These are phyloP conservation scores for Probaryconus sp. DNA, from an alignment of 1,140 invertebrate genomes.

Conservation along the genomic window DNA sequence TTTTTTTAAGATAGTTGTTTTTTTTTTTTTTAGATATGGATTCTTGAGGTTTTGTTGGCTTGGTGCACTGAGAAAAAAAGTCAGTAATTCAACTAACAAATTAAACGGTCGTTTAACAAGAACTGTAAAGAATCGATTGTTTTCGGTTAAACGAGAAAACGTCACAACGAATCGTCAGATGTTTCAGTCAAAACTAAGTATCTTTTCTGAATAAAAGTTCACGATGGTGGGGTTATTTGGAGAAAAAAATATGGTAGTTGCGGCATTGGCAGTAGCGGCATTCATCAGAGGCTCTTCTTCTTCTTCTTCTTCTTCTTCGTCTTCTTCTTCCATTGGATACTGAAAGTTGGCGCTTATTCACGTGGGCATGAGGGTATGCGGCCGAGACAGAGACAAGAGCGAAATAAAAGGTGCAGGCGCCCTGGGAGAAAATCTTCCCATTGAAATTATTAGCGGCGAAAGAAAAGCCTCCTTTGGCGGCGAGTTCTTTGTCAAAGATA, in stretches of 20 bases:
- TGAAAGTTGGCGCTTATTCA: slow-evolving; percentile 33
- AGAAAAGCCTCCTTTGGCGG: slow-evolving; percentile 72
- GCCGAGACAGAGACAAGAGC: slow-evolving; percentile 43
- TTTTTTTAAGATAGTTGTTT: too few species aligned
- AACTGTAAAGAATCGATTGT: background rate
- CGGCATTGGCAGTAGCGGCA: slow-evolving; percentile 73
- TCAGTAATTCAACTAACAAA: too few species aligned
- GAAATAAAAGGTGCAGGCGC: slow-evolving; percentile 51
- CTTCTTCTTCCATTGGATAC: slow-evolving; percentile 59
- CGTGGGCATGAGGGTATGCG: slow-evolving; percentile 51
- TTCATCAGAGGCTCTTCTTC: slow-evolving; percentile 72
- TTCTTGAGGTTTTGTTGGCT: too few species aligned
- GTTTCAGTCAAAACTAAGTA: slow-evolving; percentile 50
- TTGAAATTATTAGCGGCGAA: slow-evolving; percentile 75
- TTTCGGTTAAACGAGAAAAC: slow-evolving; percentile 16
- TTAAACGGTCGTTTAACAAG: too few species aligned
- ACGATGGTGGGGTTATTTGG: slow-evolving; percentile 63
- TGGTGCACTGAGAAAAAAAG: too few species aligned
- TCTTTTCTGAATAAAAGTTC: slow-evolving; percentile 48
- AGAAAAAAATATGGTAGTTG: slow-evolving; percentile 68
- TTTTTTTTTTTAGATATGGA: too few species aligned
- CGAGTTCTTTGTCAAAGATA: slow-evolving; percentile 66
- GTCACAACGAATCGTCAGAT: slow-evolving; percentile 28
- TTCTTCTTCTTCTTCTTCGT: slow-evolving; percentile 66
- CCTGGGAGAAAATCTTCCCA: slow-evolving; percentile 76